A percentile compares a stretch with the other conserved stretches of the same genome.
Conservation (phyloP, 2,113 vertebrate genomes). For the Myxocyprinus asiaticus region DNA sequence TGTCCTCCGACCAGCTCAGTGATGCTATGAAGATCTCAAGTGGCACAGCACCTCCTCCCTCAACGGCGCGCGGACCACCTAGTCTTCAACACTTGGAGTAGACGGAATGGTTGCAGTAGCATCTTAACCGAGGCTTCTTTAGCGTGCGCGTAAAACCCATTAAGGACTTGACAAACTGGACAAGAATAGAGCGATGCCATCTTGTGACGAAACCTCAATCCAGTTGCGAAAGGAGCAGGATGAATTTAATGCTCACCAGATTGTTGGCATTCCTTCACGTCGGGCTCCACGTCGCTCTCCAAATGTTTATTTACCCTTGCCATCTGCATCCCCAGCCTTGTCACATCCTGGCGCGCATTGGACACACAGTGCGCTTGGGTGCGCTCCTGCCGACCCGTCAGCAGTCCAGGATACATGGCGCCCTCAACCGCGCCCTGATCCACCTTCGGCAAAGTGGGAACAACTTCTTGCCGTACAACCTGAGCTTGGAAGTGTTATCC, state of each 20-base stretch:
- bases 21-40: slow-evolving; percentile 30
- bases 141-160: slow-evolving; percentile 47
- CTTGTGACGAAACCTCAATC: slow-evolving; percentile 64
- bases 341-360: slow-evolving; percentile 77
- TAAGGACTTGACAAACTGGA: slow-evolving; percentile 67
- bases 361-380: slow-evolving; percentile 83
- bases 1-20: slow-evolving; percentile 17
- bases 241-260: slow-evolving; percentile 57
- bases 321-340: slow-evolving; percentile 79
- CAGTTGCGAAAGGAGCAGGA: slow-evolving; percentile 54
- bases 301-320: slow-evolving; percentile 69
- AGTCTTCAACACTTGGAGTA: slow-evolving; percentile 21
- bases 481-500: slow-evolving; percentile 83
- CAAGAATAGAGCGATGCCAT: slow-evolving; percentile 76
- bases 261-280: slow-evolving; percentile 60
- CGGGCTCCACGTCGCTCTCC: slow-evolving; percentile 54
- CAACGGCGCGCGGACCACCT: slow-evolving; percentile 11
- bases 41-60: slow-evolving; percentile 39
- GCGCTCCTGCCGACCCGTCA: slow-evolving; percentile 79
- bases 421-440: slow-evolving; percentile 78
- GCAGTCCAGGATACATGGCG: slow-evolving; percentile 77
- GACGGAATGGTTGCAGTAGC: slow-evolving; percentile 3
- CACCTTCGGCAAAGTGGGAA: slow-evolving; percentile 69
- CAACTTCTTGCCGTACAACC: slow-evolving; percentile 78
- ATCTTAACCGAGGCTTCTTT: slow-evolving; percentile 27